Percentiles rank a stretch among this genome's conserved stretches.
Conservation (phyloP, 2,113 vertebrate genomes). For the Numida meleagris region DNA sequence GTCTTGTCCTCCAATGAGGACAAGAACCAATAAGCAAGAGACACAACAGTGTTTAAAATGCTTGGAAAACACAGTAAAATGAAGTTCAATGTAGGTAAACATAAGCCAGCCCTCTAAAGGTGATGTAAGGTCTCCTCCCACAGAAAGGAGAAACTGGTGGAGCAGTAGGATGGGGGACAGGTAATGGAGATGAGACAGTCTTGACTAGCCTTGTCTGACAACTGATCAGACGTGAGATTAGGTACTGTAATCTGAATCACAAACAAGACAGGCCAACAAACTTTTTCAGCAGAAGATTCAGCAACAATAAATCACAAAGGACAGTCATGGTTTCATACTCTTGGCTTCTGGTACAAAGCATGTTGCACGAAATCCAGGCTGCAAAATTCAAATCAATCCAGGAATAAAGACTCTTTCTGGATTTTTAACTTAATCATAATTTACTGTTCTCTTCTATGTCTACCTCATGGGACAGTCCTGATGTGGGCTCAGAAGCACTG, state of each 20-base stretch:
- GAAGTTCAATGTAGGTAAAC: constrained; percentile 40
- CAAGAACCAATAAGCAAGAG: neutral
- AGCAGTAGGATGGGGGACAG: constrained; percentile 33
- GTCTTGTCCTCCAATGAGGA: neutral
- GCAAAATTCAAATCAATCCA: neutral
- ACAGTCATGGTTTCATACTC: neutral
- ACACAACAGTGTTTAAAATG: constrained; percentile 8
- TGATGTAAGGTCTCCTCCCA: constrained; percentile 59
- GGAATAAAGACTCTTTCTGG: neutral
- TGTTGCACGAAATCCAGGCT: neutral
- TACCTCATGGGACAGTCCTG: constrained; percentile 2
- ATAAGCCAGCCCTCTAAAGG: constrained; percentile 15
- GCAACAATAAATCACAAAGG: neutral
- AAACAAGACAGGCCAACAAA: constrained; percentile 27
- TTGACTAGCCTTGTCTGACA: constrained; percentile 34
- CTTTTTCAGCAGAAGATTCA: neutral
- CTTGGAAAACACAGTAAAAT: neutral
- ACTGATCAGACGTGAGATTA: constrained; percentile 56
- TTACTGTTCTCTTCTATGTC: neutral
- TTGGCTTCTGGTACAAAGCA: neutral
- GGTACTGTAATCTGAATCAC: neutral
- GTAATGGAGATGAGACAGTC: constrained; percentile 53
- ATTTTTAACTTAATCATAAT: neutral
- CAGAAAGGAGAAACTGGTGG: constrained; percentile 28
- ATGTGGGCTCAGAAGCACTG: neutral